Percentiles rank a stretch among this genome's conserved stretches.
Evolutionary conservation across 2,888 invertebrate species (phyloP).

Genomic region (Scrobipalpa atriplicella): DNA sequence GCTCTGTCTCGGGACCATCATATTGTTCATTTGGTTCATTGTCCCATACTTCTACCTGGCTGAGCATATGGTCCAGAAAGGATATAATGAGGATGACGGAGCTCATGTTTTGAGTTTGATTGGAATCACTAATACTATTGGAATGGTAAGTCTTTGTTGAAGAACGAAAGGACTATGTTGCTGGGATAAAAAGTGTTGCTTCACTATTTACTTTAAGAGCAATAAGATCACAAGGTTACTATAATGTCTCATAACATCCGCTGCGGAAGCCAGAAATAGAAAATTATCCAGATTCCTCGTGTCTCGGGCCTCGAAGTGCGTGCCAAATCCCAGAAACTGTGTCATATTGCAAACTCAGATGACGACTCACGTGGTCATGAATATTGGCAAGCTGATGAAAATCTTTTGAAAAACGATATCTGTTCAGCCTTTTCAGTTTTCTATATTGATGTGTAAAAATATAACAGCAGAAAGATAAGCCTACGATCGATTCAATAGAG

Average conservation of each 20-base stretch:
- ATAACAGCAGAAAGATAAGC: neutral
- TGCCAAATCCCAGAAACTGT: conserved; percentile 57
- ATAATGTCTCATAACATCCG: conserved; percentile 33
- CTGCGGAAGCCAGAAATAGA: conserved; percentile 49
- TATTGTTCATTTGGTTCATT: conserved; percentile 96
- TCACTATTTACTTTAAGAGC: neutral
- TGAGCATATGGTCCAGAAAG: conserved; percentile 88
- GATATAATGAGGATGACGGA: conserved; percentile 87
- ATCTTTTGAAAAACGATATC: neutral
- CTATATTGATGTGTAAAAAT: neutral
- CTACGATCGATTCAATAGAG: neutral
- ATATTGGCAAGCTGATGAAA: neutral
- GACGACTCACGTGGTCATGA: conserved; percentile 4
- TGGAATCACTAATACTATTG: conserved; percentile 94
- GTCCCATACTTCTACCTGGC: conserved; percentile 97
- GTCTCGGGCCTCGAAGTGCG: conserved; percentile 44
- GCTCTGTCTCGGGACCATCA: conserved; percentile 92
- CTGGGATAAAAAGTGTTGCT: too few species aligned
- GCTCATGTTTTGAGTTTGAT: conserved; percentile 93
- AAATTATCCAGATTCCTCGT: conserved; percentile 56
- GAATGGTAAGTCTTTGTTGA: conserved; percentile 92
- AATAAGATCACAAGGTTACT: conserved; percentile 11
- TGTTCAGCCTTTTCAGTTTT: neutral
- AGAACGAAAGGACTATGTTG: too few species aligned
- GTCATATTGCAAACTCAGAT: conserved; percentile 35